Evolutionary conservation across 2,113 vertebrate species (phyloP).

Genomic region (Lagopus muta): DNA sequence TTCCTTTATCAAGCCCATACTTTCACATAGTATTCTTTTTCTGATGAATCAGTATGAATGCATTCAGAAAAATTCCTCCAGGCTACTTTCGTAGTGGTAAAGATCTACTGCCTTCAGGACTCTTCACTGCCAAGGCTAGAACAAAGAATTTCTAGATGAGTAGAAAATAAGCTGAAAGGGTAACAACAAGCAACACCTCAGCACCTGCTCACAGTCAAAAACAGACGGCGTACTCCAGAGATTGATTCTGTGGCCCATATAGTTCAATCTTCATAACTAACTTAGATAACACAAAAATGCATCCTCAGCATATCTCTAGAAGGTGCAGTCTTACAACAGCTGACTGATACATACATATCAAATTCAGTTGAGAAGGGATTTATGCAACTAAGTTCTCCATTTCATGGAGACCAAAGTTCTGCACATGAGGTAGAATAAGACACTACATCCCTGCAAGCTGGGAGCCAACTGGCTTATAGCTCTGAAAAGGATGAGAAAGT

Average conservation of each 20-base stretch:
- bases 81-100: neutral
- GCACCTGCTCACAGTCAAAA: neutral
- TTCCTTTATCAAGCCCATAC: neutral
- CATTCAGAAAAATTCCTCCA: neutral
- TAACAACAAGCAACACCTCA: neutral
- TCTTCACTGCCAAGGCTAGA: neutral
- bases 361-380: neutral
- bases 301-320: neutral
- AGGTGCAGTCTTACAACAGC: neutral
- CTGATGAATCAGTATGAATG: neutral
- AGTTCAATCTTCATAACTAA: neutral
- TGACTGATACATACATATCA: neutral
- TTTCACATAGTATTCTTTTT: neutral
- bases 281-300: neutral
- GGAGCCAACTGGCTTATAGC: neutral
- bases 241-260: neutral
- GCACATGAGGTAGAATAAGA: neutral
- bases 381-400: neutral
- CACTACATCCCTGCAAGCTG: neutral
- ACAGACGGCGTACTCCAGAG: neutral
- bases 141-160: neutral
- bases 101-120: neutral
- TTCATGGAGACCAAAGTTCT: neutral
- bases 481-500: neutral
- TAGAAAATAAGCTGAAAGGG: neutral